Base-by-base conservation (phyloP, 2,888 invertebrate genomes). In the Abrostola tripartita region DNA sequence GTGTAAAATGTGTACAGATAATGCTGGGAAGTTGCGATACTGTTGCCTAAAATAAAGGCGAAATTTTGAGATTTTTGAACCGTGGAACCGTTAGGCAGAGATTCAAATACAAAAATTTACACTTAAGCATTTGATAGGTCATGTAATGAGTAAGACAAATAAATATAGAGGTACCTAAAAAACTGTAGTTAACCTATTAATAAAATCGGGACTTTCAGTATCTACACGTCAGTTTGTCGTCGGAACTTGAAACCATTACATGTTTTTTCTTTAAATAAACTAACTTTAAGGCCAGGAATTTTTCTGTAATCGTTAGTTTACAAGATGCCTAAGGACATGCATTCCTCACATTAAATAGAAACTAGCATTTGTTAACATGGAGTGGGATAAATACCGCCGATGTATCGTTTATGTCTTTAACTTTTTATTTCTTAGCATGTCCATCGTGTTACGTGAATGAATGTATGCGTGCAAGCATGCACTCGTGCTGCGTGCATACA, bases 1-100 rank as follows among this genome's bases (percentile, higher is more conserved):
- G 65, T 75, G 49, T 64, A n/a, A 61, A 66, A 62, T 62, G 64
- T 65, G 56, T 52, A 55, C n/a, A 52, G 52, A 51, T 64, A 12
- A 47, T 6, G 12, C 11, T 5, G n/a, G 12, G 56, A 56, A 37
- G 4, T 49, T 53, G 37, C 37, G 9, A 52, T 37, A 44, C 37
- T 38, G 12, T n/a, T 24, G 14, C 8, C 6, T 11, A 8, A 35
- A 41, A 47, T 11, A 14, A 11, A 38, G 36, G 12, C 2, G 11
- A 1, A 2, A 6, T 11, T 49, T 49, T 24, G 35, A 4, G 10
- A 40, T 9, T 10, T 7, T 7, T 9, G 10, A 9, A 40, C 40
- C 1, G 10, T 40, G 7, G 10, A 40, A 40, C 5, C 10, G 40
- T 9, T 40, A 10, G 4, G 4, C 10, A 40, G 9, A 40, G 24